Percentiles rank a stretch among this genome's conserved stretches.
Conservation (phyloP, 2,113 vertebrate genomes). For the Corythornis madagascariensis region DNA sequence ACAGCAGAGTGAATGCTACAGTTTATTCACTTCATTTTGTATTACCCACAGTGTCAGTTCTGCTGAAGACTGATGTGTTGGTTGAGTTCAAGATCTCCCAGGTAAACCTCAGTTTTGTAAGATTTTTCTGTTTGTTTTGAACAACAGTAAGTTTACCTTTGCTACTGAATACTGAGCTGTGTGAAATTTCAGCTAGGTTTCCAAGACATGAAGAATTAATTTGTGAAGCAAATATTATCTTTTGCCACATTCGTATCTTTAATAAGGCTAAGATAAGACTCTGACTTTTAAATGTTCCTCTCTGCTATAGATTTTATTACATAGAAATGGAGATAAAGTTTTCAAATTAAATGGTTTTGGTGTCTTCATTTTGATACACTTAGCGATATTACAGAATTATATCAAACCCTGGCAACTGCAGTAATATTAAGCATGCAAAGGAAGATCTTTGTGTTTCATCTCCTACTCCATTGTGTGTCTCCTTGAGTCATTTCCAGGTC, state of each 20-base stretch:
- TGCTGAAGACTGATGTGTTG: constrained; percentile 15
- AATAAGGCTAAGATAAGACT: background rate
- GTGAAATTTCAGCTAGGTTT: background rate
- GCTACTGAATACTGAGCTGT: background rate
- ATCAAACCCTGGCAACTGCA: background rate
- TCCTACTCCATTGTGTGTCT: fast-evolving
- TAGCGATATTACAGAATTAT: background rate
- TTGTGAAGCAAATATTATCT: background rate
- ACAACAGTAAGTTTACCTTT: background rate
- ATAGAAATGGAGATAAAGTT: background rate
- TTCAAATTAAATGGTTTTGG: background rate
- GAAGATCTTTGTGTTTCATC: background rate
- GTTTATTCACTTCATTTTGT: constrained; percentile 37
- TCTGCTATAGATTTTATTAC: background rate
- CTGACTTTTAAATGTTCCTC: background rate
- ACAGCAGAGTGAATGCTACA: constrained; percentile 12
- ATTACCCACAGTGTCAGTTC: constrained; percentile 24
- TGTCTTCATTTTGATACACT: background rate
- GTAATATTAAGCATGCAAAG: background rate
- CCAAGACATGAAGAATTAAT: background rate
- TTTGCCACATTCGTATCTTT: background rate
- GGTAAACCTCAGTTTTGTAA: background rate
- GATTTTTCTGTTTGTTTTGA: background rate
- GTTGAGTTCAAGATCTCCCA: background rate
- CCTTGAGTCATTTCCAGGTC: background rate